Evolutionary conservation across 2,113 vertebrate species (phyloP).

Genomic region (Nothobranchius kuhntae): DNA sequence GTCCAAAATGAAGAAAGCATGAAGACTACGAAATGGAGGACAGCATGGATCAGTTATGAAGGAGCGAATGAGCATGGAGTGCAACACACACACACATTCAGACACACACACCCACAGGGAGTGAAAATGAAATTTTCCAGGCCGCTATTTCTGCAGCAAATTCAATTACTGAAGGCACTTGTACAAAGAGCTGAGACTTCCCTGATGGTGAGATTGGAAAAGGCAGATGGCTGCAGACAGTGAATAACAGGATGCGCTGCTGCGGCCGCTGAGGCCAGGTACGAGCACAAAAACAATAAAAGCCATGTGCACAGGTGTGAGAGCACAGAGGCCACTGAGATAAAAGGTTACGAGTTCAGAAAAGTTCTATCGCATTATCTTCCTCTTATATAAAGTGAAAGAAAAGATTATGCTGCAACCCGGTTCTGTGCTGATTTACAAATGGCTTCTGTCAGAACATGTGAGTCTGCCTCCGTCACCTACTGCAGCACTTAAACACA

Average conservation of each 20-base stretch:
- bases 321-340: slow-evolving; percentile 17
- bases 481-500: slow-evolving; percentile 25
- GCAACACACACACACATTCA: slow-evolving; percentile 25
- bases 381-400: slow-evolving; percentile 54
- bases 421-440: slow-evolving; percentile 28
- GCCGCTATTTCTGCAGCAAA: slow-evolving; percentile 98
- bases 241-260: slow-evolving; percentile 88
- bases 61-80: slow-evolving; percentile 37
- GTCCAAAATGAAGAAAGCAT: slow-evolving; percentile 43
- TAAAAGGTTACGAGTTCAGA: slow-evolving; percentile 56
- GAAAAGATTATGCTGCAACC: slow-evolving; percentile 37
- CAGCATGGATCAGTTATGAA: slow-evolving; percentile 54
- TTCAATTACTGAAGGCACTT: slow-evolving; percentile 98
- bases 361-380: slow-evolving; percentile 60
- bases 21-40: slow-evolving; percentile 53
- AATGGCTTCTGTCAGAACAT: slow-evolving; percentile 37
- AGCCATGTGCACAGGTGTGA: slow-evolving; percentile 55
- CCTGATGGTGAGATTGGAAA: slow-evolving; percentile 98
- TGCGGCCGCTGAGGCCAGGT: slow-evolving; percentile 68
- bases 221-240: slow-evolving; percentile 94
- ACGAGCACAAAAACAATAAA: slow-evolving; percentile 69
- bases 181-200: slow-evolving; percentile 95
- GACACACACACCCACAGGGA: slow-evolving; percentile 66
- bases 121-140: slow-evolving; percentile 98
- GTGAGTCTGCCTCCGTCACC: slow-evolving; percentile 49